Percentiles rank a stretch among this genome's conserved stretches.
phyloP scores from a whole-genome alignment of 2,113 vertebrate genomes.

The Saccopteryx bilineata region DNA sequence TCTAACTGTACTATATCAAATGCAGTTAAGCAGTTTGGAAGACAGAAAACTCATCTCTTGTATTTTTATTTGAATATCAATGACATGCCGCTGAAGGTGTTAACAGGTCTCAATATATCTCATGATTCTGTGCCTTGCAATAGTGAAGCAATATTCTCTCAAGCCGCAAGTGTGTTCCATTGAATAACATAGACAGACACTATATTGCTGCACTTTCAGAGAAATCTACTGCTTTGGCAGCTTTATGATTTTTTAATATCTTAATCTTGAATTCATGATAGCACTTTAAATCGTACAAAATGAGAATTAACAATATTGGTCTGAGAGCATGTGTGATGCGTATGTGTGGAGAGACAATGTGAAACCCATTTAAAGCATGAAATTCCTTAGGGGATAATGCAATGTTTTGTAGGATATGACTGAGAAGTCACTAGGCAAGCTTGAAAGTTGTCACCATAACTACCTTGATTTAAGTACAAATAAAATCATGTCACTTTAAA shows the following conservation, averaged over 20 bases:
- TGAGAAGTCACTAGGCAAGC: not conserved
- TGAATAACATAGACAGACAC: not conserved
- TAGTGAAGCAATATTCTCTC: conserved; percentile 28
- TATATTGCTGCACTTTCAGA: not conserved
- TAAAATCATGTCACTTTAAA: conserved; percentile 49
- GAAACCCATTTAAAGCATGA: not conserved
- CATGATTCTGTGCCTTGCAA: not conserved
- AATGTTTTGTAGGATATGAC: not conserved
- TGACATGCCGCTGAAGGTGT: not conserved
- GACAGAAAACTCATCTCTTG: conserved; percentile 13
- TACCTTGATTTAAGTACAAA: conserved; percentile 16
- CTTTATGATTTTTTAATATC: not conserved
- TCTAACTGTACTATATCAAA: not conserved
- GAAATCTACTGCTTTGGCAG: conserved; percentile 2
- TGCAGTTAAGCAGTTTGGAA: not conserved
- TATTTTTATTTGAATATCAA: conserved; percentile 33
- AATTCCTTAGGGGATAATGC: not conserved
- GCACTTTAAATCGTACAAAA: conserved; percentile 18
- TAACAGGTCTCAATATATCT: not conserved
- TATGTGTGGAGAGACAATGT: not conserved
- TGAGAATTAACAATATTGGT: not conserved
- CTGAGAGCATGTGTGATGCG: not conserved
- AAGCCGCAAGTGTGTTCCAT: not conserved
- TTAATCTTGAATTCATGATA: not conserved
- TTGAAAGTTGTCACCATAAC: not conserved